phyloP scores from a whole-genome alignment of 2,797 vertebrate species.

The Eupleurogrammus muticus region DNA sequence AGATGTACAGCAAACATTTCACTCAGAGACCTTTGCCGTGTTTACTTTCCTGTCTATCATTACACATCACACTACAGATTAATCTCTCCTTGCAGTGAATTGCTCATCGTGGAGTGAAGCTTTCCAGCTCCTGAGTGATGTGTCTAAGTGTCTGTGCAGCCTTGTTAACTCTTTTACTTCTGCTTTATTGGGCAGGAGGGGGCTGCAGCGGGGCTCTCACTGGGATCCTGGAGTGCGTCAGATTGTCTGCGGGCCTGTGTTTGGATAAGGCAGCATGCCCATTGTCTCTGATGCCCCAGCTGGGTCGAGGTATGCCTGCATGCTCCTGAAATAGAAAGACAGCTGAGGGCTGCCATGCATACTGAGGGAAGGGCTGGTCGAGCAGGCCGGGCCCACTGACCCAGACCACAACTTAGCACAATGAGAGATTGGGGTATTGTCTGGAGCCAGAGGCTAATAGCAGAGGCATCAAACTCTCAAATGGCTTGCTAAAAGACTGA shows the following conservation, averaged over 20 bases:
- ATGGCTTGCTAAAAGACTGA: conserved; percentile 76
- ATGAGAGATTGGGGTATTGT: conserved; percentile 87
- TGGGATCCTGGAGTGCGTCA: conserved; percentile 82
- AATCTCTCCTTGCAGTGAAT: conserved; percentile 7
- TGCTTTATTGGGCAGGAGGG: conserved; percentile 59
- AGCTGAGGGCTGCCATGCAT: conserved; percentile 92
- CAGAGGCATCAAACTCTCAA: conserved; percentile 78
- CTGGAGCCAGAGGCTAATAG: conserved; percentile 85
- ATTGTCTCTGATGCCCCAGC: conserved; percentile 91
- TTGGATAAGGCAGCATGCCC: conserved; percentile 83
- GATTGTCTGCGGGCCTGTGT: conserved; percentile 84
- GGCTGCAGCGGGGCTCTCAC: conserved; percentile 63
- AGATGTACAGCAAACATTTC: background rate
- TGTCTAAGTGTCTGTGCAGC: conserved; percentile 44
- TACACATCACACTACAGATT: conserved; percentile 6
- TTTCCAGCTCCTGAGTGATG: conserved; percentile 41
- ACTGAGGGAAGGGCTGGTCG: conserved; percentile 77
- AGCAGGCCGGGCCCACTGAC: conserved; percentile 72
- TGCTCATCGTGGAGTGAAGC: conserved; percentile 16
- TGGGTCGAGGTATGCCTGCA: conserved; percentile 88
- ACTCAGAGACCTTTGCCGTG: background rate
- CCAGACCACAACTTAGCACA: conserved; percentile 80
- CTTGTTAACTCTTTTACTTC: conserved; percentile 74
- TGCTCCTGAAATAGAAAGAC: conserved; percentile 91
- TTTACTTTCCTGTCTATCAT: conserved; percentile 21